Conservation (phyloP, 1,140 invertebrate genomes). For the Teleopsis dalmanni region DNA sequence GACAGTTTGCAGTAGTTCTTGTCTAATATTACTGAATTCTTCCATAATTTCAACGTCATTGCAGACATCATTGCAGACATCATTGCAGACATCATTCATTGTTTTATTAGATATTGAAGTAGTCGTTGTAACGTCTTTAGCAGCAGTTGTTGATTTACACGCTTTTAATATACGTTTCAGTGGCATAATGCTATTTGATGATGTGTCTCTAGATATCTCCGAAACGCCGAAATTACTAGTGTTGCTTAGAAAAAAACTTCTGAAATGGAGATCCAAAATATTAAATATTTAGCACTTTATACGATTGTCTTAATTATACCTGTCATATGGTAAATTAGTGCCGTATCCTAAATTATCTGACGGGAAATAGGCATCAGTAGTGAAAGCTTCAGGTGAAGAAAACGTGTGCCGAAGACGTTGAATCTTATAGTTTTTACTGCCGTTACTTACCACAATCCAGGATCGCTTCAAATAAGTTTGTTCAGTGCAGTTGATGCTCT, state of each 20-base stretch:
- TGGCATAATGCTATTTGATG: constrained; percentile 8
- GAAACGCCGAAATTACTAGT: constrained; percentile 40
- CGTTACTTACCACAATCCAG: constrained; percentile 27
- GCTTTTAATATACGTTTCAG: too few species aligned
- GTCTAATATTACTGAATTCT: too few species aligned
- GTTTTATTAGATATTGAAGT: not conserved
- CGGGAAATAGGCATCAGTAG: constrained; percentile 16
- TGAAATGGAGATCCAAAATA: not conserved
- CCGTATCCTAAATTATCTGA: constrained; percentile 34
- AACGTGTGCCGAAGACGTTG: constrained; percentile 38
- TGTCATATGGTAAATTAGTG: constrained; percentile 35
- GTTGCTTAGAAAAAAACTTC: constrained; percentile 18
- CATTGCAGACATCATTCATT: not conserved
- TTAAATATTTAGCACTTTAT: not conserved
- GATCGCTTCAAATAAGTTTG: constrained; percentile 37
- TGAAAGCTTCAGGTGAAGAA: constrained; percentile 36
- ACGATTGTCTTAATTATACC: not conserved
- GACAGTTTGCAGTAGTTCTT: too few species aligned
- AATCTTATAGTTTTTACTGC: constrained; percentile 19
- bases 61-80: not conserved
- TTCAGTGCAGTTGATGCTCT: constrained; percentile 31
- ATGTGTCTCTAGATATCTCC: constrained; percentile 33
- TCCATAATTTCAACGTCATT: too few species aligned
- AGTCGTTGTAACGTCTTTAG: not conserved
- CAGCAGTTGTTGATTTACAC: too few species aligned